Evolutionary conservation across 2,888 invertebrate species (phyloP).

Genomic region (Geophilus truncorum): DNA sequence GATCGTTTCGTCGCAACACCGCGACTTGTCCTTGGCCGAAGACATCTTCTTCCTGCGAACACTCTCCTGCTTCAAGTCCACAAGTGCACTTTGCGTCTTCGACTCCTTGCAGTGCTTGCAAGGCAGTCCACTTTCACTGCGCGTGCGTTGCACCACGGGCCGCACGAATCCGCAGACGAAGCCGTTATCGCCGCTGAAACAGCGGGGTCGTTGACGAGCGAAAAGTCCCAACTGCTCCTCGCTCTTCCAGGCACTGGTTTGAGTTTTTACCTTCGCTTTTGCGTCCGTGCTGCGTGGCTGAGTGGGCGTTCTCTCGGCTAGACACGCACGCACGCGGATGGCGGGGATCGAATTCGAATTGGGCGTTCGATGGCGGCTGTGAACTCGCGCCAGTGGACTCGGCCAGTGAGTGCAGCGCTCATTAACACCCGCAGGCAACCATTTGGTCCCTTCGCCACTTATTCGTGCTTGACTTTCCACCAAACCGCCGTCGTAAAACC

Average conservation of each 20-base stretch:
- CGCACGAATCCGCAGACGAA: background rate
- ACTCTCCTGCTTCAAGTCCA: background rate
- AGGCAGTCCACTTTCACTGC: background rate
- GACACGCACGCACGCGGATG: background rate
- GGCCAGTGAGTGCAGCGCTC: background rate
- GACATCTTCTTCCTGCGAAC: background rate
- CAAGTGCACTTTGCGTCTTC: background rate
- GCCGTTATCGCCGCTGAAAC: background rate
- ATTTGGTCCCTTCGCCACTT: slow-evolving; percentile 20
- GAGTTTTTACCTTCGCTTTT: background rate
- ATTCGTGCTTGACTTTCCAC: background rate
- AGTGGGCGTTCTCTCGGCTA: background rate
- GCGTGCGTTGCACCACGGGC: background rate
- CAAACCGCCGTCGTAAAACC: background rate
- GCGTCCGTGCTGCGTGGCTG: background rate
- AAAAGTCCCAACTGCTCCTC: slow-evolving; percentile 11
- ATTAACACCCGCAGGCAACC: background rate
- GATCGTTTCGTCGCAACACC: background rate
- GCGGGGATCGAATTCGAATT: background rate
- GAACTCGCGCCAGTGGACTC: background rate
- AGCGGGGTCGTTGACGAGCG: background rate
- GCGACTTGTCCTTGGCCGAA: background rate
- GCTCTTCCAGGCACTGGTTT: background rate
- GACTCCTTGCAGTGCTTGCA: background rate
- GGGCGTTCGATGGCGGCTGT: background rate